These are phyloP conservation scores for Ganaspis sp. DNA, from an alignment of 1,140 invertebrate species.

Conservation along the genomic window DNA sequence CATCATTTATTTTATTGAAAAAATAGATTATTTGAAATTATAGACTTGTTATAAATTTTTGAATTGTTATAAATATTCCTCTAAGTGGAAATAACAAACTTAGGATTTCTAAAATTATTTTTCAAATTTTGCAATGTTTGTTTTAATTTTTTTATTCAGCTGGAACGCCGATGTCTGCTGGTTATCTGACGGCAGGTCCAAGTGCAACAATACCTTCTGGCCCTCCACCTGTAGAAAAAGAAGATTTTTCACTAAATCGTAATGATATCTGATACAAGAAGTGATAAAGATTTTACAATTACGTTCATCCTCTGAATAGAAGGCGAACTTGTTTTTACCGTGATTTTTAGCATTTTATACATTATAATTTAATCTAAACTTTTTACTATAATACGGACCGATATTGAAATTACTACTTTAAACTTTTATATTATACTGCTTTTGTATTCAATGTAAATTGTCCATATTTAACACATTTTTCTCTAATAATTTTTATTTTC, in stretches of 20 bases:
- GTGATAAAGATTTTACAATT: slow-evolving; percentile 34
- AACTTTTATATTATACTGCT: no score
- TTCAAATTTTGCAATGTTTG: slow-evolving; percentile 32
- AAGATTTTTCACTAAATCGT: slow-evolving; percentile 72
- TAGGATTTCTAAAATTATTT: no score
- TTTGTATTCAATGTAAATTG: no score
- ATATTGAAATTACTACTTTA: background rate
- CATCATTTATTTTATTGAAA: no score
- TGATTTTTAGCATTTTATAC: slow-evolving; percentile 43
- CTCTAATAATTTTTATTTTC: no score
- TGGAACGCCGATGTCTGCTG: slow-evolving; percentile 85
- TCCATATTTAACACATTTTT: no score
- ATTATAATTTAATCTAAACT: slow-evolving; percentile 35
- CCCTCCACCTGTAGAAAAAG: slow-evolving; percentile 88
- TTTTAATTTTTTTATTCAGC: slow-evolving; percentile 64
- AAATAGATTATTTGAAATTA: no score
- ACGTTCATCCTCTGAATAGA: background rate
- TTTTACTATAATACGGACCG: background rate
- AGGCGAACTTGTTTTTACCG: slow-evolving; percentile 1
- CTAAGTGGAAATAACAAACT: no score
- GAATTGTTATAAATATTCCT: no score
- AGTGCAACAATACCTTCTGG: slow-evolving; percentile 83
- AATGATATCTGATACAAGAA: slow-evolving; percentile 71
- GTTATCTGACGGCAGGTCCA: slow-evolving; percentile 88
- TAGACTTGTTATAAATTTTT: no score